Base-by-base conservation (phyloP, 1,140 invertebrate species). In the Maniola jurtina region DNA sequence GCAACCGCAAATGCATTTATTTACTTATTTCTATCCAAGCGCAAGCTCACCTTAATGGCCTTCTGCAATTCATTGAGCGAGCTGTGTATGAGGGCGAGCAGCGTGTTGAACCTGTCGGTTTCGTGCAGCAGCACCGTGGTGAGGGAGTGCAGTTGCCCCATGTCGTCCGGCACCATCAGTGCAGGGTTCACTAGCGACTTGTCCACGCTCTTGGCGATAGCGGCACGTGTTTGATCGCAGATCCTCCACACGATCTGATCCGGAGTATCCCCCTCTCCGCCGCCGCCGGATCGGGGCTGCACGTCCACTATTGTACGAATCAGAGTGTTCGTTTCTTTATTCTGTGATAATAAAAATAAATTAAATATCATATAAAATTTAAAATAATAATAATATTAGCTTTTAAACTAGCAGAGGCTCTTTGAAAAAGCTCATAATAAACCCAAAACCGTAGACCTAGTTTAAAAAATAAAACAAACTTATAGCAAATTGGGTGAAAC, bases 71-170 rank as follows among this genome's bases (percentile, higher is more conserved):
- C 94, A 34, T 91, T 89, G 69, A 97, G 92, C 0, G 95, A 96
- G 13, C 83, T 84, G 83, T 96, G 94, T 55, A 98, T 93, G 50
- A 95, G 92, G 47, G 75, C 79, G 5, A 98, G 84, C 1, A 97
- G 88, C 75, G 94, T 95, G 82, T 98, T 97, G 77, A 96, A 98
- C 65, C 96, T 91, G 71, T 97, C 96, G 0, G 96, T 94, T 91
- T 98, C 97, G 86, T 98, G 97, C 25, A 95, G 82, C 36, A 98
- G 89, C 8, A 98, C 96, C 1, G 96, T 97, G 0, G 96, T 96
- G 11, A 97, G 81, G 0, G 97, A 96, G 48, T 95, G 94, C 55
- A 96, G 79, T 70, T 96, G 92, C 48, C 90, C 66, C 86, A 84
- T 68, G 71, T 90, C 80, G 79, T 92, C 62, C 47, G 84, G 75